Percentiles rank a stretch among this genome's conserved stretches.
These are phyloP conservation scores for Engystomops pustulosus DNA, from an alignment of 2,113 vertebrate species.

Conservation along the genomic window DNA sequence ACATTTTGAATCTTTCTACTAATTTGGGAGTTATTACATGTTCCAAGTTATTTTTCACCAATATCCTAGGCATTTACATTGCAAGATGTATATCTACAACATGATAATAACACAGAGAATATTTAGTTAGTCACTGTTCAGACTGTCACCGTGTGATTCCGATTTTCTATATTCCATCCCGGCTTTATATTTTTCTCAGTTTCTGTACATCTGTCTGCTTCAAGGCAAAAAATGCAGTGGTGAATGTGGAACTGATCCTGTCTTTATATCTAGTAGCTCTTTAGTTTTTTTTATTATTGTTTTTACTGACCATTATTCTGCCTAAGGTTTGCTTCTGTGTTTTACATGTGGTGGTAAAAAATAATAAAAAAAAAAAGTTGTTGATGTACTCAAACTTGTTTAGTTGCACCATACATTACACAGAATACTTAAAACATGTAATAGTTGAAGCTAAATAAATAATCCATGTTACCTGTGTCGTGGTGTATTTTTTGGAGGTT, in stretches of 20 bases:
- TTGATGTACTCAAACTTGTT: slow-evolving; percentile 96
- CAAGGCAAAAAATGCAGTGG: slow-evolving; percentile 87
- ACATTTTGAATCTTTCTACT: neutral
- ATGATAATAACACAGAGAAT: slow-evolving; percentile 38
- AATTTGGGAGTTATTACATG: neutral
- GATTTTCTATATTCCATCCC: slow-evolving; percentile 87
- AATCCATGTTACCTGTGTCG: slow-evolving; percentile 92
- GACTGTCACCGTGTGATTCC: slow-evolving; percentile 80
- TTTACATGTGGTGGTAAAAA: slow-evolving; percentile 95
- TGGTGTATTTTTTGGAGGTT: slow-evolving; percentile 32
- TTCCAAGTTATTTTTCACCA: slow-evolving; percentile 30
- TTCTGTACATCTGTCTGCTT: slow-evolving; percentile 79
- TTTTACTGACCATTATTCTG: slow-evolving; percentile 99
- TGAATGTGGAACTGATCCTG: slow-evolving; percentile 97
- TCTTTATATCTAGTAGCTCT: slow-evolving; percentile 99
- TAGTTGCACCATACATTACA: slow-evolving; percentile 97
- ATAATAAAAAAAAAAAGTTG: slow-evolving; percentile 81
- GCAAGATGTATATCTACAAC: slow-evolving; percentile 29
- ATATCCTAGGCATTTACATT: slow-evolving; percentile 19
- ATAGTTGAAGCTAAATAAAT: slow-evolving; percentile 86
- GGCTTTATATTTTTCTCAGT: slow-evolving; percentile 81
- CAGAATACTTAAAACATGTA: slow-evolving; percentile 97
- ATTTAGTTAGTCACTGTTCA: slow-evolving; percentile 69
- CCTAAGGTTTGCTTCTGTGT: slow-evolving; percentile 98
- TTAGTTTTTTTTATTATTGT: slow-evolving; percentile 89